A percentile compares a stretch with the other conserved stretches of the same genome.
Evolutionary conservation across 1,140 invertebrate genomes (phyloP).

Genomic region (Campodea augens): DNA sequence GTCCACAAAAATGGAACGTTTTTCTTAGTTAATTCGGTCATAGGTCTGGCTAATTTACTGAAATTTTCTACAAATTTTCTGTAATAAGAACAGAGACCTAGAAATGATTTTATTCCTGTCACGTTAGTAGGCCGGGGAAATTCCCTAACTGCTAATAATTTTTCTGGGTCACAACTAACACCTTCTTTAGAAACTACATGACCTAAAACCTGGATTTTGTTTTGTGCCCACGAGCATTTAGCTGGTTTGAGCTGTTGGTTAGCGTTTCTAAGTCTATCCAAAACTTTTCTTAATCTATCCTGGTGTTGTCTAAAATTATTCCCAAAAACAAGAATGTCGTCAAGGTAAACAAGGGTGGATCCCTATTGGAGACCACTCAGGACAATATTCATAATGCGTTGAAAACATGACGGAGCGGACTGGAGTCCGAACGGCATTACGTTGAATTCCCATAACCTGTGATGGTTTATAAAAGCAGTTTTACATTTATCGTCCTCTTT

Average conservation of each 20-base stretch:
- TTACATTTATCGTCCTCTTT: conserved; percentile 14
- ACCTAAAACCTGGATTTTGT: background rate
- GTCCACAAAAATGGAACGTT: conserved; percentile 6
- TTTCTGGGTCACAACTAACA: background rate
- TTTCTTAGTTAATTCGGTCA: conserved; percentile 7
- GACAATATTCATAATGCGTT: conserved; percentile 12
- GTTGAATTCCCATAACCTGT: conserved; percentile 13
- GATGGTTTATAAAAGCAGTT: conserved; percentile 16
- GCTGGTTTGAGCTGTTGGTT: background rate
- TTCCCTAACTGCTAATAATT: background rate
- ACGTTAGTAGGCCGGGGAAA: background rate
- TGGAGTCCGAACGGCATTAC: conserved; percentile 13
- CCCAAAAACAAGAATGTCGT: background rate
- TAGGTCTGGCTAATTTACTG: conserved; percentile 2
- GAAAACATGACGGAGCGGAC: conserved; percentile 13
- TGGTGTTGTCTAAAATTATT: background rate
- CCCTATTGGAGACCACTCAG: conserved; percentile 4
- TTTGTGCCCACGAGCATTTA: background rate
- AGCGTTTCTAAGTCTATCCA: background rate
- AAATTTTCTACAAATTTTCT: conserved; percentile 10
- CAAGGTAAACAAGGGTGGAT: background rate
- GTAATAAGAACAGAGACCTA: conserved; percentile 3
- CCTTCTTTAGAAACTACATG: background rate
- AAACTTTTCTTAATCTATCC: background rate
- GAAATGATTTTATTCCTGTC: background rate